Base-by-base conservation (phyloP, 2,888 invertebrate genomes). In the Heteromyza rotundicornis region DNA sequence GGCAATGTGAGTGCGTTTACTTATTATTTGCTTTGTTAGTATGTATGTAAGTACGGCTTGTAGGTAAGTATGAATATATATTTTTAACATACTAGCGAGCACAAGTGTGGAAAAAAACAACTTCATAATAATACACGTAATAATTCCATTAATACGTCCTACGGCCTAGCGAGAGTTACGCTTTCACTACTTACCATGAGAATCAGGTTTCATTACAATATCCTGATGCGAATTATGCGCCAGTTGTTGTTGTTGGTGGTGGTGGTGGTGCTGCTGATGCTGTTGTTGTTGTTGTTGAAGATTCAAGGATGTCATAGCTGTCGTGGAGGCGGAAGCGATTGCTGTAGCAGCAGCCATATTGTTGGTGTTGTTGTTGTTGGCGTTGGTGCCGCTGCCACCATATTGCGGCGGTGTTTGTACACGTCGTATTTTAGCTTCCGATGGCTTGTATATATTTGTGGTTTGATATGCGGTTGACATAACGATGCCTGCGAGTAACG, bases 361-460 rank as follows among this genome's bases (percentile, higher is more conserved):
- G 60, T 50, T 50, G 55, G 55, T 49, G 55, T 52, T 54, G 59
- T 51, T 52, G 60, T 40, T 22, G 20, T 14, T 8, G 22, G 50
- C 10, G 36, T 57, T 57, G 32, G 44, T 27, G 17, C 32, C 40
- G 7, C 24, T 55, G 49, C 60, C 17, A 47, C 58, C 59, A 52
- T 69, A 66, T 69, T 74, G 72, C 61, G 79, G 73, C 27, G 79
- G 70, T 57, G 78, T 74, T 66, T 82, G 78, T 3, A 76, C 73
- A 57, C 83, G 77, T 54, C 83, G 75, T 63, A 81, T 78, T 74
- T 83, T 83, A 16, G 82, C 73, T 69, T 82, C 82, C 65, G 80
- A 74, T 51, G 82, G 78, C 69, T 83, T 82, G 67, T 79, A 82
- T 65, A 80, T 72, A 64, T 74, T 78, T 70, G 72, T 75, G 57